Evolutionary conservation across 2,888 invertebrate species (phyloP), one percentile per base, ranked within the genome.

Genomic region (Drosophila stalkeri): DNA sequence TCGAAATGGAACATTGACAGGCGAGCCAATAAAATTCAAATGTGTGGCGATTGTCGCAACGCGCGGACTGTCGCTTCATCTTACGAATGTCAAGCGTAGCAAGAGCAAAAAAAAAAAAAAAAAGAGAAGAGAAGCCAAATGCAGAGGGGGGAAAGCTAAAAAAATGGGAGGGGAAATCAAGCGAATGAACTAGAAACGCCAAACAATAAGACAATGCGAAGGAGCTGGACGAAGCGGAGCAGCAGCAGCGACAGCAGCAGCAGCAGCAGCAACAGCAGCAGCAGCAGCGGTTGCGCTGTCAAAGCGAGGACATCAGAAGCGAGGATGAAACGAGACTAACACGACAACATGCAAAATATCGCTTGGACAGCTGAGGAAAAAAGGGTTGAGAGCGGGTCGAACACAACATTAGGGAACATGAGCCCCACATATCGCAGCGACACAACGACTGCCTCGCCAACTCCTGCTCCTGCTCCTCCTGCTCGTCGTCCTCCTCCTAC

Each of bases 11-110:
- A 55, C 81, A 79, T 84, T 91, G 92, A 91, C 91, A 91, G 86
- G 76, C 81, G 71, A 90, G 87, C 86, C 91, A 92, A 92, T 92
- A 92, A 92, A 92, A 91, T 92, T 92, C 92, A 91, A 91, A 92
- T 92, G 91, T 81, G 86, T 80, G 91, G 87, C 89, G 89, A 89
- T 90, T 91, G 83, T 80, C 81, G 84, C 72, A 74, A 72, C 83
- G 70, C 80, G 82, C 88, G 88, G 72, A 85, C 80, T 81, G 85
- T 80, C 86, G 82, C 80, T 72, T 77, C 78, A 80, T 85, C 81
- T 82, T 77, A 71, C 69, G 72, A 75, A 64, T 89, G 90, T 87
- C 87, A 86, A 75, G 72, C 63, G 72, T 46, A 51, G 62, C 56
- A 65, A 54, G 62, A 70, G 67, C 70, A 68, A 72, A 78, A 69